Base-by-base conservation (phyloP, 2,797 vertebrate genomes). In the Neostethus bicornis region DNA sequence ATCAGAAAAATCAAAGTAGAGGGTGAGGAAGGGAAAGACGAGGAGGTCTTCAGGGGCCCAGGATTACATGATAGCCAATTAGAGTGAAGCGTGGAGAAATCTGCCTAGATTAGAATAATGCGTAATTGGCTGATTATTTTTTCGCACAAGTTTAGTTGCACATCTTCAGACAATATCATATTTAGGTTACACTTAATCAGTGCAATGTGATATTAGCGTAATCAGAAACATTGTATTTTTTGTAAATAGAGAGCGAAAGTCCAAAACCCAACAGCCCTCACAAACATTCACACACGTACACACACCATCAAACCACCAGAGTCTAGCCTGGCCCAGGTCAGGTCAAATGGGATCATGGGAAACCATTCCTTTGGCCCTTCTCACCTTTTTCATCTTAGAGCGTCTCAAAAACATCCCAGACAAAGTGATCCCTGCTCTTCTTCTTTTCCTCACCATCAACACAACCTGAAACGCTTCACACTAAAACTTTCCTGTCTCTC, bases 291-390 rank as follows among this genome's bases (percentile, higher is more conserved):
- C 58, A 42, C 32, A 41, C 56, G 54, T 54, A 21, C 38, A 38
- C 1, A 51, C 61, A 62, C 54, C 23, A 50, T n/a, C 51, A 51
- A 44, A 53, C 63, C 66, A 62, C 63, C 47, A 50, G 21, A 74
- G 80, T 66, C 49, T 51, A 68, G 73, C 62, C 35, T 20, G 13
- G 38, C 82, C 49, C 81, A 77, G 87, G 85, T 86, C 87, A 85
- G 85, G 87, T 89, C 87, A 89, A 75, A 54, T 19, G 54, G 79
- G 87, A 89, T 89, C 87, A 87, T 89, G 87, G 87, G 87, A 89
- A 89, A 87, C 61, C 41, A 28, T 79, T 80, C 62, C 62, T 63
- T 62, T 77, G 75, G 77, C 80, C 77, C 81, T 85, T 89, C 87
- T 89, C 83, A 87, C 85, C 87, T 89, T 89, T 84, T 87, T 89